Base-by-base conservation (phyloP, 2,797 vertebrate genomes). In the Delichon dasypus region DNA sequence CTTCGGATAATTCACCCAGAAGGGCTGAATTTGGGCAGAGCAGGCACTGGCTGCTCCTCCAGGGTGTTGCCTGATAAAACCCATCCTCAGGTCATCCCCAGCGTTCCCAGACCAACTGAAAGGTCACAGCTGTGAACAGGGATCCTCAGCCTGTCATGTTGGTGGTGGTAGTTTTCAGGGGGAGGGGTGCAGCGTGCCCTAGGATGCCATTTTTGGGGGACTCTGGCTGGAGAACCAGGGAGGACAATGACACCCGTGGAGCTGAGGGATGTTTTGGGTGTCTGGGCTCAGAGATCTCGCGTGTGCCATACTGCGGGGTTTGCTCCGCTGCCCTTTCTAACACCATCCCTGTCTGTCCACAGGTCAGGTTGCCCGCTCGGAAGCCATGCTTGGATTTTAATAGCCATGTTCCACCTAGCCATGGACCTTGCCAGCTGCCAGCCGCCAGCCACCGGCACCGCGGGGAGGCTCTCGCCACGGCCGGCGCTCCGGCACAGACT, bases 381-480 rank as follows among this genome's bases (percentile, higher is more conserved):
- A 98, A 98, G 98, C 98, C 98, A 97, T 95, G 97, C 97, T 94
- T 98, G 98, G 98, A 97, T 98, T 88, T 96, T 98, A 79, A 97
- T 98, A 97, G 98, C 98, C 98, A 98, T 98, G 97, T 97, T 98
- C 87, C 98, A 98, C 96, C 97, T 98, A 65, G 97, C 97, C 72
- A 91, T 98, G 94, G 98, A 98, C 93, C 97, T 98, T 16, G 96
- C 98, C 7, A 83, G 96, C 88, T 98, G 98, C 42, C 98, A 98
- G 86, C 95, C 97, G 21, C 89, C 95, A 53, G 92, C 97, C 81
- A 55, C 95, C 2, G 55, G 97, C 5, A 34, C 94, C 0, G 94
- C 96, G 16, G 97, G 92, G 70, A 95, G 93, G 85, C 96, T 97
- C 19, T 95, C 97, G 1, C 96, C 96, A 0, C 96, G 97, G 32